phyloP scores from a whole-genome alignment of 1,140 invertebrate species.

The Galendromus occidentalis region DNA sequence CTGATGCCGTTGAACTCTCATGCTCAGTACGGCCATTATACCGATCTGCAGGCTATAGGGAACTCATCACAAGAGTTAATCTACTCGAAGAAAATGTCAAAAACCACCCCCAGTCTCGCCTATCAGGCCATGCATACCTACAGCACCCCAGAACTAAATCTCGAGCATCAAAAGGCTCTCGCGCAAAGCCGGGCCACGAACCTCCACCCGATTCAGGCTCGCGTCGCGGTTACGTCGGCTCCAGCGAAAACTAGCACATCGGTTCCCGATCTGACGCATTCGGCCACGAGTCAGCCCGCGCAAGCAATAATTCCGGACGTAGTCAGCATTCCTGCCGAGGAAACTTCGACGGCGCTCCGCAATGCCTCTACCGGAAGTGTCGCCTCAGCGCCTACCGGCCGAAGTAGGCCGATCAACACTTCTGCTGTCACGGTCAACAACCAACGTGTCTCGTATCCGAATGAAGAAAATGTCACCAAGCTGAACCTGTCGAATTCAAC shows the following conservation, averaged over 20 bases:
- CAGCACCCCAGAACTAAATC: background rate
- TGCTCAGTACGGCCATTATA: background rate
- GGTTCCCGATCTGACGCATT: conserved; percentile 2
- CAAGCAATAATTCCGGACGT: background rate
- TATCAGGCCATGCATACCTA: conserved; percentile 8
- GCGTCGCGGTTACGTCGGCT: background rate
- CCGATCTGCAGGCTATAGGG: conserved; percentile 7
- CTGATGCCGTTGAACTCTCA: conserved; percentile 4
- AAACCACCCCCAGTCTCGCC: background rate
- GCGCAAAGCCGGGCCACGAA: background rate
- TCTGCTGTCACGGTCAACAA: background rate
- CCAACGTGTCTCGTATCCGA: background rate
- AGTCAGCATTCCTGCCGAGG: too few relatives aligned
- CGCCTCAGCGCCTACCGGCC: too few relatives aligned
- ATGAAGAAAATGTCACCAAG: background rate
- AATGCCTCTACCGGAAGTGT: too few relatives aligned
- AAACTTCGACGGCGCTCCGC: too few relatives aligned
- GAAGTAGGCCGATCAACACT: background rate
- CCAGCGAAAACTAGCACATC: background rate
- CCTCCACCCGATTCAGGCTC: background rate
- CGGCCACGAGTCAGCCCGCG: background rate
- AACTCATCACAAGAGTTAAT: conserved; percentile 4
- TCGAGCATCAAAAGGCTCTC: background rate
- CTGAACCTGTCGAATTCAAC: background rate
- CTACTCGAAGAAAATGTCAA: background rate